These are phyloP conservation scores for Drepana arcuata DNA, from an alignment of 1,140 invertebrate species.

Conservation along the genomic window DNA sequence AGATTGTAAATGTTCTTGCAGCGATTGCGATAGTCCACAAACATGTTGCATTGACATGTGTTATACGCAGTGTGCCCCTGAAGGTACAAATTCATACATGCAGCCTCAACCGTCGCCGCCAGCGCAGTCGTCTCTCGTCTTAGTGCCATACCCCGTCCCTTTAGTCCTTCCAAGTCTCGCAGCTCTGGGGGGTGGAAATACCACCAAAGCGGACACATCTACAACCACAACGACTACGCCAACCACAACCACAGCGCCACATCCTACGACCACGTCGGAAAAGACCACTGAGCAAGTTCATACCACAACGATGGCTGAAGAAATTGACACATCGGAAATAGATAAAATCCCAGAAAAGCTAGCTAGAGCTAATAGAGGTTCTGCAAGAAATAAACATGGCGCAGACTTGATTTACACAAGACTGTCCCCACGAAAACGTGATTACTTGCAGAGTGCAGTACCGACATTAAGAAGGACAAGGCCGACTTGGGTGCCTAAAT, in stretches of 20 bases:
- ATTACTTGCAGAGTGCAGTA: no score
- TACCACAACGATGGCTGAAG: neutral
- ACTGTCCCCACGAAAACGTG: no score
- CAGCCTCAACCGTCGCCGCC: slow-evolving; percentile 5
- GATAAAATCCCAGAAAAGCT: slow-evolving; percentile 4
- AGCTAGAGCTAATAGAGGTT: no score
- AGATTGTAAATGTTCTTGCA: slow-evolving; percentile 30
- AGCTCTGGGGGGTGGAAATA: slow-evolving; percentile 4
- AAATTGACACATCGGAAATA: neutral
- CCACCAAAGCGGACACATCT: slow-evolving; percentile 1
- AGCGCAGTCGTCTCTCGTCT: slow-evolving; percentile 17
- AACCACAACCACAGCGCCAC: neutral
- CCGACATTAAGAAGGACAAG: slow-evolving; percentile 34
- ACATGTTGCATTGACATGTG: slow-evolving; percentile 28
- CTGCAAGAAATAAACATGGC: no score
- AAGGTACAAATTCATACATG: no score
- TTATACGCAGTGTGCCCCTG: no score
- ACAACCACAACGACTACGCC: slow-evolving; percentile 3
- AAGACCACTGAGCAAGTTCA: no score
- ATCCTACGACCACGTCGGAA: neutral
- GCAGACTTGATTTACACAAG: no score
- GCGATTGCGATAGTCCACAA: slow-evolving; percentile 14
- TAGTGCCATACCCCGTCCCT: slow-evolving; percentile 33
- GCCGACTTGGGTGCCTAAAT: slow-evolving; percentile 27
- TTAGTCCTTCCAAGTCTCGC: slow-evolving; percentile 15